These are phyloP conservation scores for Gallinago media DNA, from an alignment of 2,113 vertebrate species.

Conservation along the genomic window DNA sequence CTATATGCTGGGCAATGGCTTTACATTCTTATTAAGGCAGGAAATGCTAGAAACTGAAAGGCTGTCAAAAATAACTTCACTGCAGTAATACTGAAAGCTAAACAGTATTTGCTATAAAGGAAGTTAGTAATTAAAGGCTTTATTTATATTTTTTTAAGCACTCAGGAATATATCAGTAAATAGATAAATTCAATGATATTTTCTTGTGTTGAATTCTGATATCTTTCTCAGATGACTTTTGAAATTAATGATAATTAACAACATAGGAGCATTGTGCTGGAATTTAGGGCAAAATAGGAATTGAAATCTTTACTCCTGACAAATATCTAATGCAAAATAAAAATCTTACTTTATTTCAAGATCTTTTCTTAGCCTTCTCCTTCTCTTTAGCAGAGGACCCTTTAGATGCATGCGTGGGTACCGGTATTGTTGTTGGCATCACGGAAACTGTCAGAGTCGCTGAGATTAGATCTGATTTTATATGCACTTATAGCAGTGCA, in stretches of 20 bases:
- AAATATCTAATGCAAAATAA: background rate
- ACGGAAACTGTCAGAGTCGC: background rate
- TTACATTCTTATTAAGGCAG: slow-evolving; percentile 26
- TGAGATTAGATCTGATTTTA: background rate
- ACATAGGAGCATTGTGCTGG: background rate
- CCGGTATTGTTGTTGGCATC: background rate
- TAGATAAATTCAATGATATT: background rate
- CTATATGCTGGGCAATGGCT: background rate
- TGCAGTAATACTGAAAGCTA: background rate
- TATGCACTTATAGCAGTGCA: background rate
- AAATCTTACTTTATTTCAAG: background rate
- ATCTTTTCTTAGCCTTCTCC: background rate
- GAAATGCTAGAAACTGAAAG: background rate
- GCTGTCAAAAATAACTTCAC: background rate
- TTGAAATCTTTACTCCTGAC: background rate
- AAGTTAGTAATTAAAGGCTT: background rate
- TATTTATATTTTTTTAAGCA: background rate
- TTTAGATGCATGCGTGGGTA: background rate
- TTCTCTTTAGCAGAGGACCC: background rate
- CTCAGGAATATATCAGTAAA: background rate
- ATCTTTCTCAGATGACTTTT: background rate
- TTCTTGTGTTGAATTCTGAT: background rate
- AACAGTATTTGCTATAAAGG: background rate
- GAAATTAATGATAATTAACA: background rate
- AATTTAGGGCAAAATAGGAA: background rate